A percentile compares a stretch with the other conserved stretches of the same genome.
Evolutionary conservation across 2,113 vertebrate genomes (phyloP).

Genomic region (Callospermophilus lateralis): DNA sequence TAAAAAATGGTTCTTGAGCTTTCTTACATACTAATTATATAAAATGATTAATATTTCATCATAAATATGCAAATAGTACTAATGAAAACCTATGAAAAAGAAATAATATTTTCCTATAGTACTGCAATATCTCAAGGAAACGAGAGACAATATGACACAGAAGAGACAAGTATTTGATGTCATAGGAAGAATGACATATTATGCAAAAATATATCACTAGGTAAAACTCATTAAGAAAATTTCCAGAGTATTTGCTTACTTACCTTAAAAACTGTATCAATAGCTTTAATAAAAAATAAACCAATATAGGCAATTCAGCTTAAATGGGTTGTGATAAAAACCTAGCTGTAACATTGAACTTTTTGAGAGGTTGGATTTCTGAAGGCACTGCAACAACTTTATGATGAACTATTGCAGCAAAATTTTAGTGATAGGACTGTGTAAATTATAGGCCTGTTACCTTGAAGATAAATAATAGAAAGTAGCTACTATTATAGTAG

Average conservation of each 20-base stretch:
- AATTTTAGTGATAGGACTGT: neutral
- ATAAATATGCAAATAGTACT: constrained; percentile 24
- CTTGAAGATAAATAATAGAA: neutral
- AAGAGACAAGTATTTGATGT: neutral
- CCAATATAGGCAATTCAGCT: neutral
- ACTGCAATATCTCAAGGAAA: too few relatives aligned
- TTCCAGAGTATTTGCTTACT: neutral
- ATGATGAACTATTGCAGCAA: neutral
- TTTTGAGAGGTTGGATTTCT: neutral
- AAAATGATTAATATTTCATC: neutral
- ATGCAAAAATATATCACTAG: neutral
- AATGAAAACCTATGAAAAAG: neutral
- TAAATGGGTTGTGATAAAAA: neutral
- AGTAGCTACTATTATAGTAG: neutral
- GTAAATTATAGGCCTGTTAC: neutral
- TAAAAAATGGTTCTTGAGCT: neutral
- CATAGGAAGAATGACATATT: neutral
- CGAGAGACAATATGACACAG: too few relatives aligned
- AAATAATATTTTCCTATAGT: neutral
- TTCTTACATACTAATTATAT: neutral
- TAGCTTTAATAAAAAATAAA: neutral
- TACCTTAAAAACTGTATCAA: neutral
- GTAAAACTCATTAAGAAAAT: neutral
- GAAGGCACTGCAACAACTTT: neutral
- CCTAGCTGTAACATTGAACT: neutral